Percentiles rank a stretch among this genome's conserved stretches.
These are phyloP conservation scores for Cryptoblepharus egeriae DNA, from an alignment of 2,797 vertebrate species.

Conservation along the genomic window DNA sequence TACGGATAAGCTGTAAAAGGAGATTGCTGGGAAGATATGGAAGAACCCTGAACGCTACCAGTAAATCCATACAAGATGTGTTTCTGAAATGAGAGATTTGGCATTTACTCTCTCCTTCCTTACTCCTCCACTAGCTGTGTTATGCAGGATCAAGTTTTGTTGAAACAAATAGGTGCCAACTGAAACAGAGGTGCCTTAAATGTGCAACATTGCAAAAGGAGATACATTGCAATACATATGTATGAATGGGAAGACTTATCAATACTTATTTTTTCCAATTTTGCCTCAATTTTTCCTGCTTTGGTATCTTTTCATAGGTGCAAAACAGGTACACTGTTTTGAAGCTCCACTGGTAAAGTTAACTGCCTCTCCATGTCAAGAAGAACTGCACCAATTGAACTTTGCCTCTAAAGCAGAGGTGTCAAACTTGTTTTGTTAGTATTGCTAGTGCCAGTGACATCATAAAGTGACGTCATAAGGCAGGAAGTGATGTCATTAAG, in stretches of 20 bases:
- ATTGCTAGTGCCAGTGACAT: too few species aligned
- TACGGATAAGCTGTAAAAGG: conserved; percentile 37
- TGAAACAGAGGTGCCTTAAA: too few species aligned
- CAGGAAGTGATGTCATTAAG: too few species aligned
- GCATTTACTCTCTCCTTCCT: background rate
- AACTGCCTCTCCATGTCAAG: background rate
- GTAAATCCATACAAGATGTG: conserved; percentile 28
- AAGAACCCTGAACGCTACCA: background rate
- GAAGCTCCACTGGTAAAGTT: background rate
- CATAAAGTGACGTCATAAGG: too few species aligned
- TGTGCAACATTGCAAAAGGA: background rate
- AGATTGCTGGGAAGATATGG: conserved; percentile 33
- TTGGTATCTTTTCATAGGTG: background rate
- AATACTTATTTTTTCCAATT: background rate
- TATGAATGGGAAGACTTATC: background rate
- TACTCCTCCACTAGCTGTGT: background rate
- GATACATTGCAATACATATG: background rate
- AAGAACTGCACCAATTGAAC: background rate
- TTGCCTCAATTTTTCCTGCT: background rate
- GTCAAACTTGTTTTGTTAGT: too few species aligned
- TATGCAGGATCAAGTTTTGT: background rate
- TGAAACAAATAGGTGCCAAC: background rate
- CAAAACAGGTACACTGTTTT: background rate
- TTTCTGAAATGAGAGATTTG: conserved; percentile 43
- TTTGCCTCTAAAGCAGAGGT: background rate